A percentile compares a stretch with the other conserved stretches of the same genome.
These are phyloP conservation scores for Tenebrio molitor DNA, from an alignment of 1,140 invertebrate genomes.

Conservation along the genomic window DNA sequence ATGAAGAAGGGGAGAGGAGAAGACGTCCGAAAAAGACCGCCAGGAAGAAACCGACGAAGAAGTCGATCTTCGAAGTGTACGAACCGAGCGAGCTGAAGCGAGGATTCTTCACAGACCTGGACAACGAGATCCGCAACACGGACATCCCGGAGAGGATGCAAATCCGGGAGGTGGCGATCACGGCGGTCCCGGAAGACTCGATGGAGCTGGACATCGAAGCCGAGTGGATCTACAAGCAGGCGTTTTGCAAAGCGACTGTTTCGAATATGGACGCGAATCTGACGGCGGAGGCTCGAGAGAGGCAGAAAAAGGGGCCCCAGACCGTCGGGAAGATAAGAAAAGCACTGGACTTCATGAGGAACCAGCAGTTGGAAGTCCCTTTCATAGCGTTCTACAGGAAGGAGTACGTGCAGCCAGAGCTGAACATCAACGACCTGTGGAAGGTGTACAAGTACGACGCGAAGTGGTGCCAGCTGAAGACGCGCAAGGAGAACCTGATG, in stretches of 20 bases:
- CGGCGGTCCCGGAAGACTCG: slow-evolving; percentile 83
- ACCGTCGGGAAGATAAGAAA: slow-evolving; percentile 92
- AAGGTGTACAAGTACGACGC: slow-evolving; percentile 96
- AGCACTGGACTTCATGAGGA: slow-evolving; percentile 95
- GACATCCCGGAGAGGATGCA: slow-evolving; percentile 95
- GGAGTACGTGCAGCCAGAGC: slow-evolving; percentile 95
- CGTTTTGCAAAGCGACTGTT: slow-evolving; percentile 87
- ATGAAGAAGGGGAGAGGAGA: slow-evolving; percentile 68
- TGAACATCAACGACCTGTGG: slow-evolving; percentile 97
- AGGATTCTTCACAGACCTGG: slow-evolving; percentile 94
- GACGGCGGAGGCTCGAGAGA: slow-evolving; percentile 70
- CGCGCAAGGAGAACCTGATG: slow-evolving; percentile 88
- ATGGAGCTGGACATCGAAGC: slow-evolving; percentile 95
- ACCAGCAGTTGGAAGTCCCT: slow-evolving; percentile 95
- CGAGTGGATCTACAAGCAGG: slow-evolving; percentile 97
- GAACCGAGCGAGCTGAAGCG: slow-evolving; percentile 97
- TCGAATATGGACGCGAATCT: slow-evolving; percentile 80
- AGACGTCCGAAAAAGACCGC: slow-evolving; percentile 78
- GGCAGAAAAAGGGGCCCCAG: slow-evolving; percentile 72
- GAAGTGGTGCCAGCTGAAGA: slow-evolving; percentile 95
- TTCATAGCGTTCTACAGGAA: slow-evolving; percentile 99
- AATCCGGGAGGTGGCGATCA: slow-evolving; percentile 89
- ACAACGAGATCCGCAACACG: slow-evolving; percentile 92
- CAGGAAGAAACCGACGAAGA: slow-evolving; percentile 85
- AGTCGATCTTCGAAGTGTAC: slow-evolving; percentile 96